Conservation (phyloP, 2,113 vertebrate genomes). For the Drymodes brunneopygia region DNA sequence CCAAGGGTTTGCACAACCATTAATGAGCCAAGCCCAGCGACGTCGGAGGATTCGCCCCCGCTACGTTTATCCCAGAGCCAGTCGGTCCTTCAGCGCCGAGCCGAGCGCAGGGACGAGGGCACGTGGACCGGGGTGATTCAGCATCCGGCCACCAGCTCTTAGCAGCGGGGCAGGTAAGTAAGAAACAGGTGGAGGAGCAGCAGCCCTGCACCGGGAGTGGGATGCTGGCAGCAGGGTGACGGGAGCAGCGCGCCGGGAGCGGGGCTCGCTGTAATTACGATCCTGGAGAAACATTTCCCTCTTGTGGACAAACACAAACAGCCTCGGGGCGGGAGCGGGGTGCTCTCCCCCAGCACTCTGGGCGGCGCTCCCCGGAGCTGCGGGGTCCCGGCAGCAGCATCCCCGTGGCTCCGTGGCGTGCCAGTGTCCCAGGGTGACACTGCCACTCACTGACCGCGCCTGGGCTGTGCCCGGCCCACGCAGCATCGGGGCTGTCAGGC, state of each 20-base stretch:
- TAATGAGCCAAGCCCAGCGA: not conserved
- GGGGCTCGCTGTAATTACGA: rapidly evolving
- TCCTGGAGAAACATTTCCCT: slow-evolving; percentile 51
- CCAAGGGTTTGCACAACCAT: not conserved
- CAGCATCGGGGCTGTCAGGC: not conserved
- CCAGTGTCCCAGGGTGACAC: not conserved
- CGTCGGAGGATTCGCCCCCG: not conserved
- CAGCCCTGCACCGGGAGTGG: rapidly evolving
- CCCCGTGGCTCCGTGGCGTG: rapidly evolving
- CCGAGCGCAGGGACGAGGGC: not conserved
- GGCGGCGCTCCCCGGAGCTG: rapidly evolving
- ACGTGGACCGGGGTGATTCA: not conserved
- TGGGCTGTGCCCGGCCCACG: not conserved
- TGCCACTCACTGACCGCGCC: not conserved
- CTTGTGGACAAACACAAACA: slow-evolving; percentile 27
- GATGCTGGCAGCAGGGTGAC: not conserved
- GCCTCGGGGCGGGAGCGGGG: not conserved
- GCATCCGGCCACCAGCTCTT: not conserved
- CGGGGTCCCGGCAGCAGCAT: not conserved
- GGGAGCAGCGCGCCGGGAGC: not conserved
- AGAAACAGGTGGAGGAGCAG: not conserved
- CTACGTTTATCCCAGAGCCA: not conserved
- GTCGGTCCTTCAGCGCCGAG: not conserved
- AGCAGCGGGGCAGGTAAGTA: not conserved
- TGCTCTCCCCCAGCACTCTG: not conserved